A percentile compares a stretch with the other conserved stretches of the same genome.
phyloP scores from a whole-genome alignment of 1,140 invertebrate species.

The Delia radicum region DNA sequence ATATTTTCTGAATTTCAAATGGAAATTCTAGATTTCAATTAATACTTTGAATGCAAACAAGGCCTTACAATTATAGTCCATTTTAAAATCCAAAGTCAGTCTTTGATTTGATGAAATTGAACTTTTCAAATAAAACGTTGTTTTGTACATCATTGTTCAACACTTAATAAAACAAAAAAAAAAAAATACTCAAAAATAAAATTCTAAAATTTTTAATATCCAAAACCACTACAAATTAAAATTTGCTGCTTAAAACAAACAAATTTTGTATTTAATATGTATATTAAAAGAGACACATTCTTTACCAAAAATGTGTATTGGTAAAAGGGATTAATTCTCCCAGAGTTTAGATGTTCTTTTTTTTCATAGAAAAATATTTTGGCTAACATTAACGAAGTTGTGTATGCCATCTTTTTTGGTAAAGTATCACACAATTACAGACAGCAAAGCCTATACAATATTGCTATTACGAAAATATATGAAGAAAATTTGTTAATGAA shows the following conservation, averaged over 20 bases:
- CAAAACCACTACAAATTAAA: conserved; percentile 43
- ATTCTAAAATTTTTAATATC: conserved; percentile 34
- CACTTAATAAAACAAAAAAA: conserved; percentile 3
- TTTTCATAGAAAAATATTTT: not conserved
- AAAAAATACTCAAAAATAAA: conserved; percentile 32
- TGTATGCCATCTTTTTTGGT: not conserved
- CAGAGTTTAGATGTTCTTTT: not conserved
- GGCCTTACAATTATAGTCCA: too few relatives aligned
- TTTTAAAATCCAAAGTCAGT: too few relatives aligned
- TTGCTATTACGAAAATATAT: not conserved
- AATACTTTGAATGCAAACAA: too few relatives aligned
- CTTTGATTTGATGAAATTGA: too few relatives aligned
- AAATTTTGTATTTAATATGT: conserved; percentile 49
- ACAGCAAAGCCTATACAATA: not conserved
- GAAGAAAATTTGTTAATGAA: not conserved
- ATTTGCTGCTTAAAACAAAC: conserved; percentile 47
- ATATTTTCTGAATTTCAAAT: too few relatives aligned
- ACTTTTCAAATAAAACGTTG: too few relatives aligned
- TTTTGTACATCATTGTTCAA: not conserved
- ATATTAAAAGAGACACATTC: conserved; percentile 7
- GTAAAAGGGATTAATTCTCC: not conserved
- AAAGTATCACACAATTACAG: not conserved
- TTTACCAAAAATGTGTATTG: not conserved
- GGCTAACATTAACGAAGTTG: not conserved
- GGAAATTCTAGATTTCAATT: too few relatives aligned